Percentiles rank a stretch among this genome's conserved stretches.
phyloP scores from a whole-genome alignment of 1,140 invertebrate species.

The Probaryconus sp. region DNA sequence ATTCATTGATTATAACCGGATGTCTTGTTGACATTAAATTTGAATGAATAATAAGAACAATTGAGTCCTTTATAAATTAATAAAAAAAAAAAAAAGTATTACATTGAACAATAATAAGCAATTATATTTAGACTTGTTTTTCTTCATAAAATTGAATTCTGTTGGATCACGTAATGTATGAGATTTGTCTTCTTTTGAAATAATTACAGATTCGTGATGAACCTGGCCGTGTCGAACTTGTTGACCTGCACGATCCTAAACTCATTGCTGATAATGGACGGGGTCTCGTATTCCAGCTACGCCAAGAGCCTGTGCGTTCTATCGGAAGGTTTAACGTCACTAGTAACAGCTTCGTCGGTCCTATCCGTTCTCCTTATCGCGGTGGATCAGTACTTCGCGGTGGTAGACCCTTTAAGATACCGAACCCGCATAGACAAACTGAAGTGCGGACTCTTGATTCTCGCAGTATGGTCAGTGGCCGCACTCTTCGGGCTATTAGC shows the following conservation, averaged over 20 bases:
- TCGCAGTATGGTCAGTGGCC: conserved; percentile 83
- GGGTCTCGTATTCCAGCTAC: conserved; percentile 38
- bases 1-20: no score
- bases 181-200: conserved; percentile 10
- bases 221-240: conserved; percentile 83
- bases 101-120: no score
- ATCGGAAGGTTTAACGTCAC: conserved; percentile 69
- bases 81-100: no score
- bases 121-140: no score
- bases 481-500: conserved; percentile 79
- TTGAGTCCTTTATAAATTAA: no score
- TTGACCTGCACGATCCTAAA: conserved; percentile 81
- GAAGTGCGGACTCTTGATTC: conserved; percentile 84
- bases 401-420: conserved; percentile 91
- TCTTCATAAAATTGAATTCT: no score
- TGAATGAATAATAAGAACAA: no score
- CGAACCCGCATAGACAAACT: conserved; percentile 86
- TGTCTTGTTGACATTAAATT: no score
- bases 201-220: conserved; percentile 84
- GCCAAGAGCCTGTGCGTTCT: conserved; percentile 62
- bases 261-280: conserved; percentile 80
- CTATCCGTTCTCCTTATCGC: conserved; percentile 89
- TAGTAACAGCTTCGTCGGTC: conserved; percentile 78
- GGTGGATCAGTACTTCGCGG: conserved; percentile 91
- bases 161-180: conserved; percentile 21